phyloP scores from a whole-genome alignment of 2,797 vertebrate species.

The Betta splendens region DNA sequence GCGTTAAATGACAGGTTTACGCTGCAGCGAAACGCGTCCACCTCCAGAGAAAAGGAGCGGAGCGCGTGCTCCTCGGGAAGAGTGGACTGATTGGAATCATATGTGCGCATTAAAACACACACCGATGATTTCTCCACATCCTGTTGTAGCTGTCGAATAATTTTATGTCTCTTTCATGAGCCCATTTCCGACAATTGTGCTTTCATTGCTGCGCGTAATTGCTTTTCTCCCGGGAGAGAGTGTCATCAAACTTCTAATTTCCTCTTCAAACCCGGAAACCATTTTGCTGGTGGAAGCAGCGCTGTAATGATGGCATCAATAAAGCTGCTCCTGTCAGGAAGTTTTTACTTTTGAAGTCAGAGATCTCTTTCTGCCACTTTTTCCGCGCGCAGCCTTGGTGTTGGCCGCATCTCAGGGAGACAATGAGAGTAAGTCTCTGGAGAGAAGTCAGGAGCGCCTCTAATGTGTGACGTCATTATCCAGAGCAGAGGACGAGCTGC shows the following conservation, averaged over 20 bases:
- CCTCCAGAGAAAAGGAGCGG: neutral
- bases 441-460: constrained; percentile 42
- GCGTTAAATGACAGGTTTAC: constrained; percentile 50
- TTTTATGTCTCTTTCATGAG: constrained; percentile 62
- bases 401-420: constrained; percentile 42
- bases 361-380: constrained; percentile 13
- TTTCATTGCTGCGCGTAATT: constrained; percentile 70
- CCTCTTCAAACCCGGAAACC: constrained; percentile 70
- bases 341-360: constrained; percentile 17
- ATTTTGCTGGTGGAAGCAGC: constrained; percentile 60
- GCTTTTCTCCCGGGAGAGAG: constrained; percentile 72
- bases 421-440: constrained; percentile 56
- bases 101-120: constrained; percentile 6
- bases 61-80: constrained; percentile 10
- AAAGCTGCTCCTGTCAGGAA: constrained; percentile 45
- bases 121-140: constrained; percentile 22
- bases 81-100: constrained; percentile 17
- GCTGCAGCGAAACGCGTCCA: constrained; percentile 24
- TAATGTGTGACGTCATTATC: constrained; percentile 64
- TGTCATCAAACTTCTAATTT: constrained; percentile 76
- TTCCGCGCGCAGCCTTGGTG: constrained; percentile 3
- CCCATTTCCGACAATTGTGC: constrained; percentile 67
- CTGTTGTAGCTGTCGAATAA: constrained; percentile 45
- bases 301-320: constrained; percentile 68
- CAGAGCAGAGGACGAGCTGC: constrained; percentile 47